Percentiles rank a stretch among this genome's conserved stretches.
These are phyloP conservation scores for human (Homo sapiens) DNA, from an alignment of 2,113 vertebrate species.

Conservation along the genomic window DNA sequence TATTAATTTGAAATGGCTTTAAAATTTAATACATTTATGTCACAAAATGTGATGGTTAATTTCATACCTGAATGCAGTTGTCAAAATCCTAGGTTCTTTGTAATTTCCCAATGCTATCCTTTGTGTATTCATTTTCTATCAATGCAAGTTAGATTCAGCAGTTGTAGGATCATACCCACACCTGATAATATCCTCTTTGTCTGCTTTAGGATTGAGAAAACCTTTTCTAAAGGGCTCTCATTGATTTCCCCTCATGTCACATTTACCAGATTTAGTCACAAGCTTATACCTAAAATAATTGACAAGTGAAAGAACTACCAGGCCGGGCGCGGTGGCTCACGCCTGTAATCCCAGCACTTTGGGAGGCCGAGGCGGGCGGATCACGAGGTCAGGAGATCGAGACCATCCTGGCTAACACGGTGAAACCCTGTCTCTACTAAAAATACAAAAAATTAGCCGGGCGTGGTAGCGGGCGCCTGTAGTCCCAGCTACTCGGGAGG, in stretches of 20 bases:
- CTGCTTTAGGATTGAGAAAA: not conserved
- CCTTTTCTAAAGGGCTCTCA: not conserved
- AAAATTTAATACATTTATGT: slow-evolving; percentile 15
- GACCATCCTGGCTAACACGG: too few species aligned
- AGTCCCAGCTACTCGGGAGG: too few species aligned
- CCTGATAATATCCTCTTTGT: not conserved
- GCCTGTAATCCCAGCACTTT: too few species aligned
- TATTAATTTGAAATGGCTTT: not conserved
- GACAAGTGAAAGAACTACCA: not conserved
- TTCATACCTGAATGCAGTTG: not conserved
- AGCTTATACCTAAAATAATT: not conserved
- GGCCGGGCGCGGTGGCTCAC: too few species aligned
- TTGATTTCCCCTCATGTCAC: not conserved
- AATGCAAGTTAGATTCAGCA: not conserved
- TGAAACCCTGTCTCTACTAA: too few species aligned
- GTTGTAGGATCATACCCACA: not conserved
- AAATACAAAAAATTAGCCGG: too few species aligned
- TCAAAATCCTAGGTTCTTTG: not conserved
- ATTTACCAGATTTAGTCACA: not conserved
- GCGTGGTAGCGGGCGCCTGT: too few species aligned
- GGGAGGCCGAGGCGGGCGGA: too few species aligned
- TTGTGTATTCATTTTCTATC: not conserved
- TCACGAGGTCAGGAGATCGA: too few species aligned
- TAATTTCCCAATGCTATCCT: not conserved
- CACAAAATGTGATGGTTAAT: not conserved